Conservation (phyloP, 2,797 vertebrate genomes). For the Trichosurus vulpecula region DNA sequence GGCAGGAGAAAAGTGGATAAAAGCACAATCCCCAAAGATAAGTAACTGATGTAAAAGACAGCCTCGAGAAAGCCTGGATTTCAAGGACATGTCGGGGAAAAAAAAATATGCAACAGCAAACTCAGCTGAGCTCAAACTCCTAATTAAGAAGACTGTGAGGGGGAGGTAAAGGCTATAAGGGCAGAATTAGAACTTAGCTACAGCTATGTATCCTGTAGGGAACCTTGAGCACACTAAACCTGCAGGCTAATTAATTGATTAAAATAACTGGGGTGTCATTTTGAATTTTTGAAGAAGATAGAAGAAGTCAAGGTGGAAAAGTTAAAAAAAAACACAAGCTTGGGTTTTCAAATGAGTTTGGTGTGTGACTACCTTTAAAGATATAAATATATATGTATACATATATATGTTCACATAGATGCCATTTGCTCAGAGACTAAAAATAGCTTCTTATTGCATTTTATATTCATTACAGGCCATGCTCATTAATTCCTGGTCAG, state of each 20-base stretch:
- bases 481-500: constrained; percentile 77
- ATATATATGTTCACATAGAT: neutral
- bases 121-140: constrained; percentile 1
- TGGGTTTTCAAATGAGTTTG: constrained; percentile 2
- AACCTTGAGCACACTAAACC: constrained; percentile 18
- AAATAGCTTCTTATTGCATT: constrained; percentile 74
- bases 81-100: neutral
- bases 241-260: constrained; percentile 33
- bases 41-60: neutral
- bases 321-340: neutral
- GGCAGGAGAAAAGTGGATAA: neutral
- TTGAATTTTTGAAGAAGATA: constrained; percentile 26
- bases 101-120: neutral
- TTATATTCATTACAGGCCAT: constrained; percentile 78
- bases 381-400: neutral
- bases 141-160: constrained; percentile 50
- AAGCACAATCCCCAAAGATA: neutral
- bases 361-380: constrained; percentile 27
- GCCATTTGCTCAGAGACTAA: constrained; percentile 22
- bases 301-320: neutral
- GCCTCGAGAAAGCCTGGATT: neutral
- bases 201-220: neutral
- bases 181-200: constrained; percentile 3
- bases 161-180: neutral
- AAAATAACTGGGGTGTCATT: constrained; percentile 31